Evolutionary conservation across 2,113 vertebrate species (phyloP), one percentile per base, ranked within the genome.

Genomic region (Athene noctua): DNA sequence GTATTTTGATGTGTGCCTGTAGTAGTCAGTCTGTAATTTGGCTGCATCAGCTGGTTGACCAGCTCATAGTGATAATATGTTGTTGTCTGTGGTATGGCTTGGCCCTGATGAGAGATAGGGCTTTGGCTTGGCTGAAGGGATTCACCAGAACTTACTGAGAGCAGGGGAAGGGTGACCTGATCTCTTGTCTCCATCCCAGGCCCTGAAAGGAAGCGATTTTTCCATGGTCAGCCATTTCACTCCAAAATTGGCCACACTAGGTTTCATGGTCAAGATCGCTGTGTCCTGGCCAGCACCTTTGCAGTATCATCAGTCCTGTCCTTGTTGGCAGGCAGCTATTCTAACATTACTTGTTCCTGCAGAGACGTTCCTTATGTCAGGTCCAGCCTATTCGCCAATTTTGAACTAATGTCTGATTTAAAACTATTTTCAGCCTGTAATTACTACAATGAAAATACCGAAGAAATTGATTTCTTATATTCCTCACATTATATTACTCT

Each of bases 361-460:
- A 52, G 29, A 25, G 72, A 84, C 30, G 17, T 20, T 72, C 26
- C 27, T 72, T 46, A 42, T 49, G 15, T 82, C 38, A 51, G 14
- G 38, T 67, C 32, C n/a, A 67, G 51, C 47, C 63, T 83, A 66
- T 79, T 36, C 90, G 79, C 81, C 85, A 83, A 47, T 96, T 97
- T 92, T 82, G 58, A 80, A 51, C 36, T 80, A 67, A 90, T 88
- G 73, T 77, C 83, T 86, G 73, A 89, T 91, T 91, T 95, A 81
- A 94, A 95, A 75, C 83, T 94, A 91, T 96, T 96, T 96, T 96
- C 91, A 89, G 80, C 49, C 73, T 72, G 80, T 94, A 95, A 96
- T 94, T 97, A 72, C 83, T 89, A 58, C 86, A 95, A 89, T 80
- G 77, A 92, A 95, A 96, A 96, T 96, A 95, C 75, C 59, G 16